Base-by-base conservation (phyloP, 2,888 invertebrate genomes). In the Ectemnius cavifrons region DNA sequence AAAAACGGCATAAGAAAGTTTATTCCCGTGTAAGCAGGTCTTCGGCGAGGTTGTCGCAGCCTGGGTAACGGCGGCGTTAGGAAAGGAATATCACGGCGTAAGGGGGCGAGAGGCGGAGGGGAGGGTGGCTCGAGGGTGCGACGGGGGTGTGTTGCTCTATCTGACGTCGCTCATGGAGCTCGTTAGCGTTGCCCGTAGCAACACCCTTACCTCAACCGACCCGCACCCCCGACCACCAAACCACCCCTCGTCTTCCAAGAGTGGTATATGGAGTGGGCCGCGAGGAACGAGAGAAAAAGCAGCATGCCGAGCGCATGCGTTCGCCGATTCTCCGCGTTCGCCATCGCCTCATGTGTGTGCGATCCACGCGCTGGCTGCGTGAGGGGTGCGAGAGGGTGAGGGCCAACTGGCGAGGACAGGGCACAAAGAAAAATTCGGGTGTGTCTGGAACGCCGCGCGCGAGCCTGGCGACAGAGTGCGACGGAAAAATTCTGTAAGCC, bases 121-220 rank as follows among this genome's bases (percentile, higher is more conserved):
- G 52, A 2, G 71, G 66, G 80, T 77, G 75, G 77, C 70, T 69
- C 75, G 78, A 79, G 84, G 81, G 82, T 77, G 79, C 80, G 78
- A 83, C 76, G 86, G 85, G 84, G 83, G 82, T 84, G 84, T 84
- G 84, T 88, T 86, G 86, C 88, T 89, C 89, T 89, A 88, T 89
- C 90, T 89, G 87, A 90, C 89, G 88, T 89, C 89, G 90, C 88
- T 89, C 89, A 89, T 89, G 89, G 89, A 89, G 89, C 90, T 90
- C 90, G 90, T 90, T 90, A 90, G 90, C 88, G 90, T 90, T 90
- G 88, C 90, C 89, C 86, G 69, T 90, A 84, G 90, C 89, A 90
- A 90, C 90, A 86, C 90, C 89, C 90, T 87, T 85, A 84, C 84
- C 79, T 83, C 81, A 14, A 74, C 63, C 79, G 83, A 79, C 80